Evolutionary conservation across 2,888 invertebrate genomes (phyloP), one percentile per base, ranked within the genome.

Genomic region (Torymus auratus): DNA sequence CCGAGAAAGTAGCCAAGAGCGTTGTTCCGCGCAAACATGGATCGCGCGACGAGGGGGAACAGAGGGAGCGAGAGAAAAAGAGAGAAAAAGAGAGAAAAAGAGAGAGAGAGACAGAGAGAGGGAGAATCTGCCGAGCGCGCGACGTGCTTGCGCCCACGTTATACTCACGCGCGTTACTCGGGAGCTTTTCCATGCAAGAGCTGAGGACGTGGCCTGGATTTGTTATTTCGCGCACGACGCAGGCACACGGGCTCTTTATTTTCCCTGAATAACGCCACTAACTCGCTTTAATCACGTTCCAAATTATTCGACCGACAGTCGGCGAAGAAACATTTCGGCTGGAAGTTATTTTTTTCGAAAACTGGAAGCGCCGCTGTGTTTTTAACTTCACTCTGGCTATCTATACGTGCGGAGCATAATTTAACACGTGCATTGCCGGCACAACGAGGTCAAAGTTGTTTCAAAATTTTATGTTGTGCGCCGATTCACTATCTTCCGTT

Each of bases 151-250:
- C 62, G 28, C 55, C 56, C 53, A 53, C 58, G 53, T 60, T 78
- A 64, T 15, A 67, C 64, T 56, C 52, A 28, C 17, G 28, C 20
- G 20, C 53, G 15, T 50, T 70, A 64, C 70, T 61, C 23, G 78
- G 61, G 53, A 55, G 71, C 77, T 77, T 81, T 77, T 71, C 72
- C 71, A 67, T 77, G 81, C 77, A 73, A 68, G 69, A 20, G 56
- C 28, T 28, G 7, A 7, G 67, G 70, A 78, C 78, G 78, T 78
- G 81, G 70, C 20, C 78, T 78, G 81, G 78, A 78, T 81, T 77
- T 69, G 69, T 73, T 78, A 77, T 73, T 80, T 67, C 41, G 52
- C 67, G 15, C 15, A 20, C 11, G 28, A 41, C 15, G 20, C 7
- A 23, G 23, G 7, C 13, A 14, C 2, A 41, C 58, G n/a, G 67